Evolutionary conservation across 2,888 invertebrate genomes (phyloP).

Genomic region (Drosophila yooni): DNA sequence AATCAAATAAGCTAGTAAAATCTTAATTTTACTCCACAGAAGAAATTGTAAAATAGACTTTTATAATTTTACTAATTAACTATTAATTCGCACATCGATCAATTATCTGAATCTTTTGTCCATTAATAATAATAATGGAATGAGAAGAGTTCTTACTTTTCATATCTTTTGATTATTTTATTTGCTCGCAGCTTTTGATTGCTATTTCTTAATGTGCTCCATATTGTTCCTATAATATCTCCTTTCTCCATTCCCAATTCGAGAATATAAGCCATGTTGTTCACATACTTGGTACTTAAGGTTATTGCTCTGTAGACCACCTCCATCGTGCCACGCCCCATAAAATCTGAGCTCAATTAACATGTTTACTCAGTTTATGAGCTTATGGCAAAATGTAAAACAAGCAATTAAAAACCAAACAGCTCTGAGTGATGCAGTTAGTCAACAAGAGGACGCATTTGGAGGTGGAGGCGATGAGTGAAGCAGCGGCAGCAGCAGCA

Average conservation of each 20-base stretch:
- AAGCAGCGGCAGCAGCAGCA: neutral
- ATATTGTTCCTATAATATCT: neutral
- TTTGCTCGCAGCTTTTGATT: neutral
- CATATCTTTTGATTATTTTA: neutral
- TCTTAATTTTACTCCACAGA: neutral
- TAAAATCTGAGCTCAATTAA: conserved; percentile 66
- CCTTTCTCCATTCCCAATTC: neutral
- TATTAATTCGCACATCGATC: neutral
- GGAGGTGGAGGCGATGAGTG: neutral
- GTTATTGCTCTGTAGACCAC: neutral
- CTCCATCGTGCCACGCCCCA: conserved; percentile 35
- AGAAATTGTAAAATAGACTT: neutral
- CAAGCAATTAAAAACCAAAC: conserved; percentile 40
- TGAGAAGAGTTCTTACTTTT: neutral
- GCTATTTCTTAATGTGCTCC: neutral
- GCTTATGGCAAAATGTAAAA: conserved; percentile 52
- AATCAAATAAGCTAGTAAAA: neutral
- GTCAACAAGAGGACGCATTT: neutral
- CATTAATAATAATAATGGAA: neutral
- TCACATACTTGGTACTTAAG: conserved; percentile 19
- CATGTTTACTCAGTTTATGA: conserved; percentile 69
- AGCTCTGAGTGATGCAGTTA: conserved; percentile 41
- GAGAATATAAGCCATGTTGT: conserved; percentile 1
- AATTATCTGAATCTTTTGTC: neutral
- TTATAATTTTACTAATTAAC: neutral